Conservation (phyloP, 2,797 vertebrate genomes). For the Pangasius krempfi region DNA sequence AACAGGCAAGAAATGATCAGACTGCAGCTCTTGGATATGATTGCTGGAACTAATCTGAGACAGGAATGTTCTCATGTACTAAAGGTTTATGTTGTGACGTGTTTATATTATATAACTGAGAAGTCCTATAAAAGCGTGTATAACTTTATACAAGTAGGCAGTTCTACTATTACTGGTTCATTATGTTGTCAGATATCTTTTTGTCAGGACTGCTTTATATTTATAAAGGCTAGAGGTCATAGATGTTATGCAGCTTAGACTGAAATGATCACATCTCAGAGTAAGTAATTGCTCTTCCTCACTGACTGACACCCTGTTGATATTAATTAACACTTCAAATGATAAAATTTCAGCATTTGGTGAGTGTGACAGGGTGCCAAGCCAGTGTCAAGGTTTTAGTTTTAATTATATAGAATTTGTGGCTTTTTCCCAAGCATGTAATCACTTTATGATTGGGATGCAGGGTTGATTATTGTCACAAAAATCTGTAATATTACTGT, state of each 20-base stretch:
- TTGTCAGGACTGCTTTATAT: background rate
- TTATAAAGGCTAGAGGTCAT: background rate
- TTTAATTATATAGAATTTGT: constrained; percentile 31
- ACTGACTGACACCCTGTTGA: constrained; percentile 3
- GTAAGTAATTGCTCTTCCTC: background rate
- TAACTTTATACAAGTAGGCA: background rate
- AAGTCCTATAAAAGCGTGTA: background rate
- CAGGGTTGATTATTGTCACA: constrained; percentile 20
- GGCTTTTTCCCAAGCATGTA: background rate
- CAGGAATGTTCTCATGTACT: background rate
- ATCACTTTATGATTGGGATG: background rate
- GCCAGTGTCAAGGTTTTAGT: background rate
- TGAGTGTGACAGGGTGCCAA: background rate
- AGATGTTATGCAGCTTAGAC: background rate
- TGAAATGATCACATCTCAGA: constrained; percentile 17
- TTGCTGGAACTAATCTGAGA: constrained; percentile 30
- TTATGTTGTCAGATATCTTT: background rate
- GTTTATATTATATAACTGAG: background rate
- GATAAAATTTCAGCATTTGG: background rate
- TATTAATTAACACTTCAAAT: constrained; percentile 19
- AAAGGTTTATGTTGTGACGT: background rate
- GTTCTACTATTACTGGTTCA: background rate
- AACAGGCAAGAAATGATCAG: constrained; percentile 43
- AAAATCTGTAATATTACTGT: background rate
- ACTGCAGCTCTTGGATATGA: constrained; percentile 23